Conservation (phyloP, 1,140 invertebrate species). For the Hylaeus anthracinus region DNA sequence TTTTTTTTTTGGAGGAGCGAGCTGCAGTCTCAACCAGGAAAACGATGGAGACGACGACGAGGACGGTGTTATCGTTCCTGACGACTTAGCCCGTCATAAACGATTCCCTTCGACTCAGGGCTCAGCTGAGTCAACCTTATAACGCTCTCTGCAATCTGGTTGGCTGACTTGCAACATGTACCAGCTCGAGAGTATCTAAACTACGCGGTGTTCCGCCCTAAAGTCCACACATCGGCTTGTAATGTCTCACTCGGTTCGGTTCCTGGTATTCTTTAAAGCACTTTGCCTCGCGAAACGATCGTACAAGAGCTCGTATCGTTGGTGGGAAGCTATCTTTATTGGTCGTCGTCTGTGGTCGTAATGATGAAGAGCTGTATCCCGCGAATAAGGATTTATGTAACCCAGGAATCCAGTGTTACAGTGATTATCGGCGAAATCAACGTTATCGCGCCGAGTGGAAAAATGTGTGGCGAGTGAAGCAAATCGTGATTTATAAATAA, state of each 20-base stretch:
- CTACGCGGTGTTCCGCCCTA: neutral
- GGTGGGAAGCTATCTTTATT: slow-evolving; percentile 24
- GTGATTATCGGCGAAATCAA: neutral
- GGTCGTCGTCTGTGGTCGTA: neutral
- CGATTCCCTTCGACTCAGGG: slow-evolving; percentile 47
- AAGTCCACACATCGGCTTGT: slow-evolving; percentile 2
- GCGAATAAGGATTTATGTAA: neutral
- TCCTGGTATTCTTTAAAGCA: slow-evolving; percentile 1
- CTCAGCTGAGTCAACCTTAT: slow-evolving; percentile 64
- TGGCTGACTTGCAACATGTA: slow-evolving; percentile 15
- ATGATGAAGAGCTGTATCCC: neutral
- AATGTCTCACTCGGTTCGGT: neutral
- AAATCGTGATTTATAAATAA: too few relatives aligned
- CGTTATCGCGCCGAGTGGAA: too few relatives aligned
- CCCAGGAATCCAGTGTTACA: too few relatives aligned
- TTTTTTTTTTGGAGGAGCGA: slow-evolving; percentile 1
- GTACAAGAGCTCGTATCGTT: neutral
- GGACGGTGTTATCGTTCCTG: slow-evolving; percentile 35
- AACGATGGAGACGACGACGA: slow-evolving; percentile 3
- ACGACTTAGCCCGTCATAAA: slow-evolving; percentile 54
- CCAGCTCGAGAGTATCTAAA: slow-evolving; percentile 40
- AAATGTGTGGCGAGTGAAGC: too few relatives aligned
- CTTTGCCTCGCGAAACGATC: slow-evolving; percentile 13
- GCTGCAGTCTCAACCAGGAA: slow-evolving; percentile 29
- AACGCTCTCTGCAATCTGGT: slow-evolving; percentile 40